phyloP scores from a whole-genome alignment of 2,888 invertebrate species.

The Trachelus stipa region DNA sequence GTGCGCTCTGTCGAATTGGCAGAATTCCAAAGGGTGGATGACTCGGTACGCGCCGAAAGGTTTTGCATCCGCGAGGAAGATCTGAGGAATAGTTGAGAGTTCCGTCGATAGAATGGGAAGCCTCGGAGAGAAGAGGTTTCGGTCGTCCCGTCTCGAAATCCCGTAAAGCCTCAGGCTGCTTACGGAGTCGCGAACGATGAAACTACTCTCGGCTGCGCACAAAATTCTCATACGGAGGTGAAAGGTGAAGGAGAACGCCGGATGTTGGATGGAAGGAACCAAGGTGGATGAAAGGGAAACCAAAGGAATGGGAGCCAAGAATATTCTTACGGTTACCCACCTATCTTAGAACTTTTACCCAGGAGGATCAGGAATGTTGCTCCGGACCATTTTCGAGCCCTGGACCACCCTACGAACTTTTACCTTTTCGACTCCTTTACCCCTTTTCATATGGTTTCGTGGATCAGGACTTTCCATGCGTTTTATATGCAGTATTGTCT shows the following conservation, averaged over 20 bases:
- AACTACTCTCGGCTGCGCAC: conserved; percentile 17
- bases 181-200: conserved; percentile 22
- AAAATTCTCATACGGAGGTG: conserved; percentile 23
- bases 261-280: too few relatives aligned
- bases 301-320: too few relatives aligned
- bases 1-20: conserved; percentile 47
- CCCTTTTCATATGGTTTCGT: too few relatives aligned
- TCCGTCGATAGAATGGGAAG: conserved; percentile 29
- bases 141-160: conserved; percentile 34
- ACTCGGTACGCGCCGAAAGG: conserved; percentile 24
- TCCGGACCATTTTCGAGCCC: conserved; percentile 8
- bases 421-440: too few relatives aligned
- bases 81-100: conserved; percentile 62
- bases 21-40: conserved; percentile 39
- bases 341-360: conserved; percentile 18
- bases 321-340: conserved; percentile 22
- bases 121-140: not conserved
- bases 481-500: too few relatives aligned
- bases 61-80: conserved; percentile 43
- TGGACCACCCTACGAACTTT: too few relatives aligned
- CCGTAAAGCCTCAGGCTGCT: conserved; percentile 37
- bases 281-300: too few relatives aligned
- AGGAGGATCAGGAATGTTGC: conserved; percentile 11
- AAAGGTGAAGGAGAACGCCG: too few relatives aligned
- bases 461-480: too few relatives aligned